Conservation (phyloP, 92 coral and sea anemone genomes). For the Metridium senile region DNA sequence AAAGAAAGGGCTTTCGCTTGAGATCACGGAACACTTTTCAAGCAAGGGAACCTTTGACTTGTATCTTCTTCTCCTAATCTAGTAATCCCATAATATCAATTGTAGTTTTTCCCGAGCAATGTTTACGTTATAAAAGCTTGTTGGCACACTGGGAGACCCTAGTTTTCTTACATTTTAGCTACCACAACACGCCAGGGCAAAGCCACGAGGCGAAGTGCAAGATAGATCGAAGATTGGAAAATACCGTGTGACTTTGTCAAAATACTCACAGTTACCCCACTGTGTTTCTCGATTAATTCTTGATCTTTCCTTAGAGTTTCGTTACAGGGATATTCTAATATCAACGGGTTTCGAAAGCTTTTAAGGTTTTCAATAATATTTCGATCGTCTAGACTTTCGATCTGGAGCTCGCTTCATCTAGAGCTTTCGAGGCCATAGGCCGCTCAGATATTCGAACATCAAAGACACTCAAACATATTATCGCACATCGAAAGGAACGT, state of each 20-base stretch:
- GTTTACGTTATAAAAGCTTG: constrained; percentile 62
- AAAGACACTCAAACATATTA: not conserved
- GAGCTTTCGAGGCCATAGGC: constrained; percentile 19
- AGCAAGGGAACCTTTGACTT: constrained; percentile 11
- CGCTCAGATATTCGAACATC: constrained; percentile 18
- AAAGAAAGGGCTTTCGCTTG: constrained; percentile 25
- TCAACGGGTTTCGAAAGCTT: constrained; percentile 6
- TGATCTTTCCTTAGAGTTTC: constrained; percentile 26
- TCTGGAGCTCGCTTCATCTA: constrained; percentile 1
- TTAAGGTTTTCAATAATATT: constrained; percentile 1
- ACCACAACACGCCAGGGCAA: constrained; percentile 55
- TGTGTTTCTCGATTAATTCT: constrained; percentile 28
- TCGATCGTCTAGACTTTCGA: not conserved
- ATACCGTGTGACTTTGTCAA: not conserved
- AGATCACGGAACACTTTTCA: constrained; percentile 25
- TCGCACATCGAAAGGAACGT: constrained; percentile 4
- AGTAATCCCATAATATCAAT: constrained; percentile 75
- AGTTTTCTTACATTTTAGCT: constrained; percentile 39
- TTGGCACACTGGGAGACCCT: constrained; percentile 39
- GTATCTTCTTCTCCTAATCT: constrained; percentile 44
- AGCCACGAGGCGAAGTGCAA: constrained; percentile 33
- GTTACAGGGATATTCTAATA: constrained; percentile 23
- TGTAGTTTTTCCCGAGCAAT: constrained; percentile 64
- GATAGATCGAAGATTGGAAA: constrained; percentile 21
- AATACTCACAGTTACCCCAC: constrained; percentile 26